phyloP scores from a whole-genome alignment of 2,888 invertebrate genomes.

The Drosophila meridionalis region DNA sequence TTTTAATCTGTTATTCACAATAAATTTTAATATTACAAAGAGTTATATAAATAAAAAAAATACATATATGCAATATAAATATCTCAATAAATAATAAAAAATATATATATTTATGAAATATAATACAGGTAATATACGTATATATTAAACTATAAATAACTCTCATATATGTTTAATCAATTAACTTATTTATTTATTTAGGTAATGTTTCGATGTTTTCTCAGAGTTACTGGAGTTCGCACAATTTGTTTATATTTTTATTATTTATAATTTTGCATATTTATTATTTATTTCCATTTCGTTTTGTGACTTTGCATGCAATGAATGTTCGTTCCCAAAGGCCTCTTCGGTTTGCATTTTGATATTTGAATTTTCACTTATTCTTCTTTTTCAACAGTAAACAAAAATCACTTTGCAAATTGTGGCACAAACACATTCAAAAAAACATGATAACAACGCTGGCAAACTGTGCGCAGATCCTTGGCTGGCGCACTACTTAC shows the following conservation, averaged over 20 bases:
- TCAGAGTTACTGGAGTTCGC: not conserved
- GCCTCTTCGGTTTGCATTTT: not conserved
- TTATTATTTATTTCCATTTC: not conserved
- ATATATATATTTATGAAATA: no score
- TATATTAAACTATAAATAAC: not conserved
- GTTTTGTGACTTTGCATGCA: not conserved
- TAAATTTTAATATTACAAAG: no score
- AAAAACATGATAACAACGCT: conserved; percentile 2
- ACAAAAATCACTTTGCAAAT: conserved; percentile 6
- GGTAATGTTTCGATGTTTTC: not conserved
- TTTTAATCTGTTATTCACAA: no score
- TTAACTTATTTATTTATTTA: not conserved
- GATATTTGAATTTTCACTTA: not conserved
- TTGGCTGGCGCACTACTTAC: conserved; percentile 78
- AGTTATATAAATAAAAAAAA: no score
- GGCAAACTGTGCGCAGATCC: conserved; percentile 6
- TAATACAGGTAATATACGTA: not conserved
- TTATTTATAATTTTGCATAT: not conserved
- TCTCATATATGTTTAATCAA: not conserved
- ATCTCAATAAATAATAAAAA: no score
- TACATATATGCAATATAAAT: no score
- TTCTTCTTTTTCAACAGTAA: not conserved
- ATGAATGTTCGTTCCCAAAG: not conserved
- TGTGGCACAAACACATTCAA: conserved; percentile 17
- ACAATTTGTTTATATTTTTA: not conserved